Evolutionary conservation across 2,888 invertebrate genomes (phyloP).

Genomic region (Melieria crassipennis): DNA sequence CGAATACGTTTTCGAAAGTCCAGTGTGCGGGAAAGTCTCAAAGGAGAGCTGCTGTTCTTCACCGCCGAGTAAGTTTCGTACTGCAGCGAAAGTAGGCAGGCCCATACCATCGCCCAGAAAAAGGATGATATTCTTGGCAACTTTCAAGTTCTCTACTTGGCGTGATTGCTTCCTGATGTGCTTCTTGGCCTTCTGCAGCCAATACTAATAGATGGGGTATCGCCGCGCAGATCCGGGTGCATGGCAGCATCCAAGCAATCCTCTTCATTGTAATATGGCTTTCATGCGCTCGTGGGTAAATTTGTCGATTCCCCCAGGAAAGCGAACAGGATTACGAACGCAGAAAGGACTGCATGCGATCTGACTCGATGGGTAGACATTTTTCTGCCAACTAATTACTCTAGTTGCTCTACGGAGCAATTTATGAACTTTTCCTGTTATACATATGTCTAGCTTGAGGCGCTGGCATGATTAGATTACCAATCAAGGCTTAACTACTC

Average conservation of each 20-base stretch:
- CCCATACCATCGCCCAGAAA: conserved; percentile 92
- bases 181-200: conserved; percentile 40
- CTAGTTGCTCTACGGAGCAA: no score
- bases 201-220: conserved; percentile 26
- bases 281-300: background rate
- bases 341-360: background rate
- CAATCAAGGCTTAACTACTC: no score
- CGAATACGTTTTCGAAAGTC: conserved; percentile 78
- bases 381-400: no score
- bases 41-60: conserved; percentile 78
- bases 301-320: background rate
- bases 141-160: conserved; percentile 31
- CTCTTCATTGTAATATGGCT: conserved; percentile 17
- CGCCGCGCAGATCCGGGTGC: conserved; percentile 39
- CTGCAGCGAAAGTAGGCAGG: conserved; percentile 80
- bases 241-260: conserved; percentile 38
- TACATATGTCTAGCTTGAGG: no score
- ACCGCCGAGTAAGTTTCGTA: conserved; percentile 79
- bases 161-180: conserved; percentile 34
- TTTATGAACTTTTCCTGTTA: no score
- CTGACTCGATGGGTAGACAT: background rate
- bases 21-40: conserved; percentile 80
- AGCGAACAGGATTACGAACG: background rate
- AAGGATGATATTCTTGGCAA: conserved; percentile 80
- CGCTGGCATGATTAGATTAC: no score